These are phyloP conservation scores for Griposia aprilina DNA, from an alignment of 2,888 invertebrate species.

Conservation along the genomic window DNA sequence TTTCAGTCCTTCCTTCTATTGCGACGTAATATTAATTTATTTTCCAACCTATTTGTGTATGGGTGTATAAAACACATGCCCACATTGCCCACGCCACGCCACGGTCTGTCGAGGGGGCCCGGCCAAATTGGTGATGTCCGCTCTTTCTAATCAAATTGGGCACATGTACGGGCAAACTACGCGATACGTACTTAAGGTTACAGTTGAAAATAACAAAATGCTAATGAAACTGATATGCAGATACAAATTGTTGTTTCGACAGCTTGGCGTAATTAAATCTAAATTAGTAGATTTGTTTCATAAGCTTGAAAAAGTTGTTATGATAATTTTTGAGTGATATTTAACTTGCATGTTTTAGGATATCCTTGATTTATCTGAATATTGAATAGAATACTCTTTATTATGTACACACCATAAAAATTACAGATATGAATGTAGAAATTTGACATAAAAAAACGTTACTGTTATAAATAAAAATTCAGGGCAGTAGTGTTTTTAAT, in stretches of 20 bases:
- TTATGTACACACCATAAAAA: too few relatives aligned
- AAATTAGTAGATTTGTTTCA: conserved; percentile 7
- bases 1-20: conserved; percentile 49
- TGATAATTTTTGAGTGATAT: conserved; percentile 14
- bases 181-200: conserved; percentile 60
- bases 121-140: conserved; percentile 87
- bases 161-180: conserved; percentile 74
- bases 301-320: conserved; percentile 1
- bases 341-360: conserved; percentile 5
- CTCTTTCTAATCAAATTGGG: conserved; percentile 84
- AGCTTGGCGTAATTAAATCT: conserved; percentile 25
- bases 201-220: conserved; percentile 52
- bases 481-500: not conserved
- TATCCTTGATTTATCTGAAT: conserved; percentile 2
- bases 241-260: conserved; percentile 14
- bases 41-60: conserved; percentile 48
- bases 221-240: conserved; percentile 1
- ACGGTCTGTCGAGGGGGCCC: conserved; percentile 74
- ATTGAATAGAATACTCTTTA: not conserved
- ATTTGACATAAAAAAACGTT: too few relatives aligned
- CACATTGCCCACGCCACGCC: conserved; percentile 69
- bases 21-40: conserved; percentile 43
- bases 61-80: conserved; percentile 56
- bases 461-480: not conserved
- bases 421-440: too few relatives aligned